Base-by-base conservation (phyloP, 2,888 invertebrate genomes). In the Stenolophus ochropezus region DNA sequence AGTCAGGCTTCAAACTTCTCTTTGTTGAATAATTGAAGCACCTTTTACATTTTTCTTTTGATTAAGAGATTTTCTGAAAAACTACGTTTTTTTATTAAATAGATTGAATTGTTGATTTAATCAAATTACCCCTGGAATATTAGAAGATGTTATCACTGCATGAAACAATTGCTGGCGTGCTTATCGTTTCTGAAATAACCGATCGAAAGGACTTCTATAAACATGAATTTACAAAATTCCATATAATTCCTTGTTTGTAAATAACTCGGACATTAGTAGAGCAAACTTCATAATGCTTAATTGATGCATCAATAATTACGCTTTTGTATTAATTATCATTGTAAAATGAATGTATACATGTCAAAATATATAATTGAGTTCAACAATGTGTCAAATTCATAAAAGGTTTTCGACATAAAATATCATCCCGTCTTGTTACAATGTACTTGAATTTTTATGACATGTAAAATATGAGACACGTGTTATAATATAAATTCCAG, bases 91-190 rank as follows among this genome's bases (percentile, higher is more conserved):
- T 58, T 25, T 11, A 33, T 2, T 18, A 65, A 65, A 65, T 33
- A 33, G 16, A 65, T 33, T 65, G 6, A 33, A 18, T 33, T 69
- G 65, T 33, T 18, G 65, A 69, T 27, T 23, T 2, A 8, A 61
- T 25, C 23, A 23, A 23, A 61, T 61, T 61, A 61, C 61, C 5
- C 25, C 33, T 27, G 1, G 18, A 27, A 33, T 33, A 33, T 69
- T 33, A 69, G 5, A 65, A 27, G 65, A 69, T 69, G 18, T 69
- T 33, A 69, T 69, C 65, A 69, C 5, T 8, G 65, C 42, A 69
- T 69, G 18, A 69, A 69, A 33, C 33, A 69, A 33, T 69, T 69
- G 27, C 27, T 33, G 14, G n/a, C 65, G 65, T 69, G 65, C 16
- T 27, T 6, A 18, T 18, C 20, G 27, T 33, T 69, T 69, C 16